Conservation (phyloP, 2,113 vertebrate genomes). For the Mormyrus lacerda region DNA sequence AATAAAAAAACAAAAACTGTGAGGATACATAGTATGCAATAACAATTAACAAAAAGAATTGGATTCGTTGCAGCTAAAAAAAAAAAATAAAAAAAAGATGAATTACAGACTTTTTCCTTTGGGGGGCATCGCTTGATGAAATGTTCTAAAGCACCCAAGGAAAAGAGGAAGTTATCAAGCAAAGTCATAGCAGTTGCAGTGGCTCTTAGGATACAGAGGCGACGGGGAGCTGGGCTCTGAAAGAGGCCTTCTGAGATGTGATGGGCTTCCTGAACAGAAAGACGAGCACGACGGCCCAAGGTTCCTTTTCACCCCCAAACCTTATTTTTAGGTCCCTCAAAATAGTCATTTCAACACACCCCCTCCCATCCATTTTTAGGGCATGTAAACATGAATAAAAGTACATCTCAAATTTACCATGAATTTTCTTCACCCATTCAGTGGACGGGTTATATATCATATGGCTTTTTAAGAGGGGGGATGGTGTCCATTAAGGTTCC, state of each 20-base stretch:
- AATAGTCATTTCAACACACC: background rate
- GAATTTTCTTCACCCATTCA: background rate
- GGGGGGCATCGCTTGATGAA: conserved; percentile 23
- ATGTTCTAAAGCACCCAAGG: conserved; percentile 21
- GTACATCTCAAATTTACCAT: background rate
- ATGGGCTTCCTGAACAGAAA: conserved; percentile 3
- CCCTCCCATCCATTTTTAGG: background rate
- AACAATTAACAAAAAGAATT: conserved; percentile 28
- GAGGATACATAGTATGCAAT: conserved; percentile 29
- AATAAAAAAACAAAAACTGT: background rate
- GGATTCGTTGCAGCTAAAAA: conserved; percentile 17
- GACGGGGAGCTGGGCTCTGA: conserved; percentile 25
- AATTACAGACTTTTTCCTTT: conserved; percentile 27
- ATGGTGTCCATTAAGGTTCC: background rate
- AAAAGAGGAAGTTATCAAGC: conserved; percentile 33
- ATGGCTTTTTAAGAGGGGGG: background rate
- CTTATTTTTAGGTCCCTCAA: background rate
- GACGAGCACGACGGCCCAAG: background rate
- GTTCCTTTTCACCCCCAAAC: background rate
- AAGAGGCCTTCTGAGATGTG: background rate
- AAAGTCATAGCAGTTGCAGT: conserved; percentile 25
- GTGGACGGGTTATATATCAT: background rate
- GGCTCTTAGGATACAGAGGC: conserved; percentile 20
- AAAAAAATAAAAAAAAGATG: conserved; percentile 22
- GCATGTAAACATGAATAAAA: background rate